These are phyloP conservation scores for Pipistrellus pipistrellus DNA, from an alignment of 2,797 vertebrate genomes.

Conservation along the genomic window DNA sequence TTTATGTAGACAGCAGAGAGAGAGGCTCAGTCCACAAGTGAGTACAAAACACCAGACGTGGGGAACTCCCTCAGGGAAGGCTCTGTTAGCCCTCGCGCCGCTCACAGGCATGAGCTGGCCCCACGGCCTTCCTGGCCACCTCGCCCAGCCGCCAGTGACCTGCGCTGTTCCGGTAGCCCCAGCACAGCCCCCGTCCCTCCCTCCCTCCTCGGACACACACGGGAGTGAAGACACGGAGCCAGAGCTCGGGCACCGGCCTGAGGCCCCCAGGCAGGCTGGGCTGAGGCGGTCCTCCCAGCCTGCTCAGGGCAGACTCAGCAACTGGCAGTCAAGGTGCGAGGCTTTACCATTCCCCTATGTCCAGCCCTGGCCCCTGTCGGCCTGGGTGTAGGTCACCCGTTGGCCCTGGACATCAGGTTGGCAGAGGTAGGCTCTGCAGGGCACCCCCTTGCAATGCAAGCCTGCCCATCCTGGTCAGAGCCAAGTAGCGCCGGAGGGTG, in stretches of 20 bases:
- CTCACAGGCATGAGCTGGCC: too few species aligned
- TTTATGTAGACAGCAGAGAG: too few species aligned
- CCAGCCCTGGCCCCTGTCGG: background rate
- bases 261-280: slow-evolving; percentile 77
- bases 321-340: background rate
- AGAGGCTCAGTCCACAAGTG: background rate
- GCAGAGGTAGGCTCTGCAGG: background rate
- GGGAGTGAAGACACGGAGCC: slow-evolving; percentile 86
- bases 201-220: slow-evolving; percentile 81
- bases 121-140: background rate
- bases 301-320: rapidly evolving
- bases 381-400: rapidly evolving
- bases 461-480: too few species aligned
- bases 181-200: slow-evolving; percentile 84
- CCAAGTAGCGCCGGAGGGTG: rapidly evolving
- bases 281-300: slow-evolving; percentile 37
- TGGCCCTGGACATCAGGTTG: background rate
- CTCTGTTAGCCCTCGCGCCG: background rate
- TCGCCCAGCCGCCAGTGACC: slow-evolving; percentile 75
- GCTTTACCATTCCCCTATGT: background rate
- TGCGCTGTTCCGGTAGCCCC: slow-evolving; percentile 75
- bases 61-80: too few species aligned
- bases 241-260: slow-evolving; percentile 78
- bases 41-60: background rate
- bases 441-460: background rate